phyloP scores from a whole-genome alignment of 1,140 invertebrate species.

The Orchesella cincta region DNA sequence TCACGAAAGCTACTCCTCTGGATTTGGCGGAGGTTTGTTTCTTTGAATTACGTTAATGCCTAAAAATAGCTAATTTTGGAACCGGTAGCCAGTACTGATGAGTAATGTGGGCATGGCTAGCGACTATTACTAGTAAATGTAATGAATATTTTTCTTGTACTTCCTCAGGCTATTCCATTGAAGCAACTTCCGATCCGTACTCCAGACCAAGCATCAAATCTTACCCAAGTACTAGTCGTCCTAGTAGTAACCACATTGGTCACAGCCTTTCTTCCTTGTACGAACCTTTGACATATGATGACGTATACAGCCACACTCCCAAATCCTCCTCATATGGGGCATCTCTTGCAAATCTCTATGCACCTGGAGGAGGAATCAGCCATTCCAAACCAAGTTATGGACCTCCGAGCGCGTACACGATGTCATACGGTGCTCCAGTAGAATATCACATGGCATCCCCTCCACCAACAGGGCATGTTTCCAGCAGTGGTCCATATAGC shows the following conservation, averaged over 20 bases:
- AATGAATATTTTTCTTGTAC: no score
- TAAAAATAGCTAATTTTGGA: no score
- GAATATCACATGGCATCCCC: slow-evolving; percentile 4
- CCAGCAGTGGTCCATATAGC: not conserved
- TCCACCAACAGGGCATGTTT: not conserved
- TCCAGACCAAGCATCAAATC: not conserved
- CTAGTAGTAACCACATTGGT: not conserved
- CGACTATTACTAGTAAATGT: no score
- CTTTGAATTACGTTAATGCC: not conserved
- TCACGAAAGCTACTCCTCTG: not conserved
- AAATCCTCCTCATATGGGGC: not conserved
- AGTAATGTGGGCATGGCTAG: no score
- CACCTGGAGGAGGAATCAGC: not conserved
- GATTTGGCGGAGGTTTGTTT: not conserved
- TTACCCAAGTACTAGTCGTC: not conserved
- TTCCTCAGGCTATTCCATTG: not conserved
- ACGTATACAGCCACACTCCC: not conserved
- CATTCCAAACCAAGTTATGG: not conserved
- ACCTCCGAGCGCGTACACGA: not conserved
- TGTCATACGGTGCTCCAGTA: slow-evolving; percentile 1
- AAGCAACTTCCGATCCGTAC: not conserved
- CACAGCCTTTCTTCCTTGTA: slow-evolving; percentile 6
- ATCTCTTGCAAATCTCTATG: not conserved
- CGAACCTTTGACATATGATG: slow-evolving; percentile 10
- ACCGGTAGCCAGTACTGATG: no score